phyloP scores from a whole-genome alignment of 2,113 vertebrate species.

The Tamias sibiricus region DNA sequence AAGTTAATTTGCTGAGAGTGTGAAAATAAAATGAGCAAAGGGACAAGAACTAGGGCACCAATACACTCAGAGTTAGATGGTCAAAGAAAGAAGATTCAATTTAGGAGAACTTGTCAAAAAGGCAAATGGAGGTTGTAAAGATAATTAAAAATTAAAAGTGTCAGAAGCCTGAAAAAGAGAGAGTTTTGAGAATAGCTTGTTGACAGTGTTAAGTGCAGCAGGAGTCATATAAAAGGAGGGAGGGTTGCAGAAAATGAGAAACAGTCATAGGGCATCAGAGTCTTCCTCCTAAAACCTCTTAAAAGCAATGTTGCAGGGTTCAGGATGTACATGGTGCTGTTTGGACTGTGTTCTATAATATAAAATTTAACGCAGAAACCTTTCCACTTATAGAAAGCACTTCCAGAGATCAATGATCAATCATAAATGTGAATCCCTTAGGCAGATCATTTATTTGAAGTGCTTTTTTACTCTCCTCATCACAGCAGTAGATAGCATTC shows the following conservation, averaged over 20 bases:
- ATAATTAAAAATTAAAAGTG: not conserved
- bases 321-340: not conserved
- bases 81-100: not conserved
- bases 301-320: not conserved
- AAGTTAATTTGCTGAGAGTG: not conserved
- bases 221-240: not conserved
- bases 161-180: not conserved
- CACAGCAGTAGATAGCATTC: not conserved
- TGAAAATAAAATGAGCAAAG: not conserved
- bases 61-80: not conserved
- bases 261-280: not conserved
- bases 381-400: conserved; percentile 15
- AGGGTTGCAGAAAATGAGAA: not conserved
- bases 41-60: not conserved
- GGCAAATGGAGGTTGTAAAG: not conserved
- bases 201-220: not conserved
- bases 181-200: not conserved
- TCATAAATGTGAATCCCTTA: conserved; percentile 58
- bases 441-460: conserved; percentile 61
- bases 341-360: not conserved
- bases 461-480: conserved; percentile 46
- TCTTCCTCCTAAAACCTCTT: not conserved
- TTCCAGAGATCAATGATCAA: conserved; percentile 67
- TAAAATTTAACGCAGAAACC: not conserved
- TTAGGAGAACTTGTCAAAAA: conserved; percentile 31